These are phyloP conservation scores for Lutjanus erythropterus DNA, from an alignment of 2,113 vertebrate species.

Conservation along the genomic window DNA sequence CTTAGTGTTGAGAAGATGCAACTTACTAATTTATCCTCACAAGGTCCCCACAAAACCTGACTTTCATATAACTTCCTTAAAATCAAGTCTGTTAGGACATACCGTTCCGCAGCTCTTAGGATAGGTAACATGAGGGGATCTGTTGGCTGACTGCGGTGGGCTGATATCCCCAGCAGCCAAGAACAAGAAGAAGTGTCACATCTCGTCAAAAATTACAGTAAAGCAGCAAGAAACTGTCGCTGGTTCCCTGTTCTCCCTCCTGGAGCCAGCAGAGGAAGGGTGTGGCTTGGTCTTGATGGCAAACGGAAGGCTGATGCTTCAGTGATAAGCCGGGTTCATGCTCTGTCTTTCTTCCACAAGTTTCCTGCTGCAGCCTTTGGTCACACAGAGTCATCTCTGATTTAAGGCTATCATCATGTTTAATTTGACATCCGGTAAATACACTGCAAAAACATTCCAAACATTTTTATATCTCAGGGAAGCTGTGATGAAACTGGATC, in stretches of 20 bases:
- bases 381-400: not conserved
- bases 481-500: too few species aligned
- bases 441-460: not conserved
- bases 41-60: not conserved
- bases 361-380: slow-evolving; percentile 28
- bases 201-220: not conserved
- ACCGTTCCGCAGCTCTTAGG: not conserved
- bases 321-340: slow-evolving; percentile 28
- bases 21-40: not conserved
- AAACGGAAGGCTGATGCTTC: slow-evolving; percentile 38
- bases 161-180: not conserved
- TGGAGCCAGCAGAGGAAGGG: slow-evolving; percentile 50
- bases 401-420: too few species aligned
- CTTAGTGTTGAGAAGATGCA: not conserved
- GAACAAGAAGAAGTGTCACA: not conserved
- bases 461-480: not conserved
- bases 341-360: not conserved
- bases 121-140: not conserved
- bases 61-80: not conserved
- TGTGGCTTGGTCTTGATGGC: slow-evolving; percentile 9
- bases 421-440: not conserved
- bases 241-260: not conserved
- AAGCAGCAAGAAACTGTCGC: not conserved
- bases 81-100: not conserved
- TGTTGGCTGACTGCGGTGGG: not conserved